Percentiles rank a stretch among this genome's conserved stretches.
These are phyloP conservation scores for Nasonovia ribisnigri DNA, from an alignment of 2,888 invertebrate genomes.

Conservation along the genomic window DNA sequence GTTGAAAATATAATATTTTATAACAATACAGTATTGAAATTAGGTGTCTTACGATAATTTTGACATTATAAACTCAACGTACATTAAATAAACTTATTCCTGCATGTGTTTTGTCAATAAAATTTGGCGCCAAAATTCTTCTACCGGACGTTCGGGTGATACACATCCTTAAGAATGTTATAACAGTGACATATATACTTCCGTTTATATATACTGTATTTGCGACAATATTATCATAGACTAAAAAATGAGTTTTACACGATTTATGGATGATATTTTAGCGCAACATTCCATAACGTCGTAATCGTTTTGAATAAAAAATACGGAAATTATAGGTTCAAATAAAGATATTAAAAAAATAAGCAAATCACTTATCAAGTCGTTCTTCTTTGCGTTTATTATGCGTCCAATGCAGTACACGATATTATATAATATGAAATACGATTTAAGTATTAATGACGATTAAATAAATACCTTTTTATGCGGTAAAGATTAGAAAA, in stretches of 20 bases:
- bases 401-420: not conserved
- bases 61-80: not conserved
- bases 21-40: not conserved
- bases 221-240: slow-evolving; percentile 45
- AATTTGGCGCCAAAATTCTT: slow-evolving; percentile 62
- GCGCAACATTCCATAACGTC: not conserved
- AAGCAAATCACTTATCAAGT: not conserved
- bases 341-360: slow-evolving; percentile 28
- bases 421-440: not conserved
- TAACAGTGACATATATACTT: slow-evolving; percentile 47
- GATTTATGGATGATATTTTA: slow-evolving; percentile 46
- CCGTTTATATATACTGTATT: slow-evolving; percentile 31
- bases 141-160: slow-evolving; percentile 41
- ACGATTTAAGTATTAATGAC: slow-evolving; percentile 9
- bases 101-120: slow-evolving; percentile 24
- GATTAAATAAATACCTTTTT: not conserved
- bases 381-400: not conserved
- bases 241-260: not conserved
- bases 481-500: not conserved
- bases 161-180: slow-evolving; percentile 21
- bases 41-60: not conserved
- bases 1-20: not conserved
- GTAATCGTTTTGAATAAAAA: not conserved
- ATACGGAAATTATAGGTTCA: not conserved
- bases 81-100: not conserved